Evolutionary conservation across 1,140 invertebrate genomes (phyloP).

Genomic region (Anagrus nilaparvatae): DNA sequence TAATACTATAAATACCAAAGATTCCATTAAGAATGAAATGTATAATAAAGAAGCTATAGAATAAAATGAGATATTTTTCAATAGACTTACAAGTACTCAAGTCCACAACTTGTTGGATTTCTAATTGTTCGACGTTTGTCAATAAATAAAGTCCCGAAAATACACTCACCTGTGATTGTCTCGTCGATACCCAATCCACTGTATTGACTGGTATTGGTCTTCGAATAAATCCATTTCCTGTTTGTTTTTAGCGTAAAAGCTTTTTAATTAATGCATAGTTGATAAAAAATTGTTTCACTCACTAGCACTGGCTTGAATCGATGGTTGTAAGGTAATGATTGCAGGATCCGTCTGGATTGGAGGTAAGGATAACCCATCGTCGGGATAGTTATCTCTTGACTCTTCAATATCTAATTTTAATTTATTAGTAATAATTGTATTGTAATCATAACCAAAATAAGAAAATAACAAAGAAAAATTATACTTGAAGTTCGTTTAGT

Average conservation of each 20-base stretch:
- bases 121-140: constrained; percentile 27
- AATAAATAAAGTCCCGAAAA: constrained; percentile 24
- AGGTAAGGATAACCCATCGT: constrained; percentile 6
- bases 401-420: too few relatives aligned
- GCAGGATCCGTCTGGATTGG: constrained; percentile 9
- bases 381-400: neutral
- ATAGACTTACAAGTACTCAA: constrained; percentile 24
- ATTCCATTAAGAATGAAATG: too few relatives aligned
- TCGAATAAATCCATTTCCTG: constrained; percentile 3
- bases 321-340: constrained; percentile 21
- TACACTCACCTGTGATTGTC: constrained; percentile 19
- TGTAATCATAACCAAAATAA: too few relatives aligned
- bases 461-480: too few relatives aligned
- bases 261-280: neutral
- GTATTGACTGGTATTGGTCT: constrained; percentile 19
- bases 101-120: constrained; percentile 28
- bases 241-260: too few relatives aligned
- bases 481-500: too few relatives aligned
- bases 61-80: too few relatives aligned
- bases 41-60: too few relatives aligned
- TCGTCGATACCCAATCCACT: constrained; percentile 24
- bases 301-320: too few relatives aligned
- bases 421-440: too few relatives aligned
- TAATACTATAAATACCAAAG: constrained; percentile 20
- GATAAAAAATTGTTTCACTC: too few relatives aligned